Percentiles rank a stretch among this genome's conserved stretches.
These are phyloP conservation scores for Hemicrepidius hirtus DNA, from an alignment of 2,888 invertebrate genomes.

Conservation along the genomic window DNA sequence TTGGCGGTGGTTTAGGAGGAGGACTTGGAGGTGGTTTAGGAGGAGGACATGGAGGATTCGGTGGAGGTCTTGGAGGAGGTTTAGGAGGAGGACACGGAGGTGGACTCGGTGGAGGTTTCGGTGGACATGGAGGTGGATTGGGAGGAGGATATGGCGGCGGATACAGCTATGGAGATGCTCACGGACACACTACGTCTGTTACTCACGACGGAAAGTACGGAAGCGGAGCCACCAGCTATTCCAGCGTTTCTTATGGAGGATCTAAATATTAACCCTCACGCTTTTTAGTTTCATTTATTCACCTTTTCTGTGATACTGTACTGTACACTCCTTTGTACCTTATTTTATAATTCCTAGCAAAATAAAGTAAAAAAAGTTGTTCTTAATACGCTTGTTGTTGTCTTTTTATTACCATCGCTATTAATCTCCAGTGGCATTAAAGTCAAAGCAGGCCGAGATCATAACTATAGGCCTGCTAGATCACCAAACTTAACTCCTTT, in stretches of 20 bases:
- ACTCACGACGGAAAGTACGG: conserved; percentile 37
- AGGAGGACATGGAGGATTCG: conserved; percentile 59
- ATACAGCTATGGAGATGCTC: conserved; percentile 28
- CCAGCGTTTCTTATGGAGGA: conserved; percentile 33
- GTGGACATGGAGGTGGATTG: conserved; percentile 50
- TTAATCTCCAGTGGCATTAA: no score
- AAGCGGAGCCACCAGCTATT: conserved; percentile 35
- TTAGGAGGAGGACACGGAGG: conserved; percentile 4
- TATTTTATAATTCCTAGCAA: conserved; percentile 18
- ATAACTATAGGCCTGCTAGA: no score
- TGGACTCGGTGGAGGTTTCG: conserved; percentile 61
- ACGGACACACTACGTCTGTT: conserved; percentile 29
- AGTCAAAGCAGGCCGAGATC: no score
- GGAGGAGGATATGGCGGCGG: conserved; percentile 63
- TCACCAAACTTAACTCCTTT: no score
- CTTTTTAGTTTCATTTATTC: conserved; percentile 14
- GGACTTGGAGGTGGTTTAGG: conserved; percentile 60
- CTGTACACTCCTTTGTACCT: not conserved
- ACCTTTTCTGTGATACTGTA: conserved; percentile 34
- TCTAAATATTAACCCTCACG: conserved; percentile 32
- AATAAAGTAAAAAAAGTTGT: conserved; percentile 13
- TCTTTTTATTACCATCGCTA: not conserved
- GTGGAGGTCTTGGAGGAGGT: conserved; percentile 7
- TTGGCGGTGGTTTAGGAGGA: conserved; percentile 2
- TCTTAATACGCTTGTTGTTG: not conserved